Evolutionary conservation across 2,113 vertebrate species (phyloP).

Genomic region (Macaca nemestrina): DNA sequence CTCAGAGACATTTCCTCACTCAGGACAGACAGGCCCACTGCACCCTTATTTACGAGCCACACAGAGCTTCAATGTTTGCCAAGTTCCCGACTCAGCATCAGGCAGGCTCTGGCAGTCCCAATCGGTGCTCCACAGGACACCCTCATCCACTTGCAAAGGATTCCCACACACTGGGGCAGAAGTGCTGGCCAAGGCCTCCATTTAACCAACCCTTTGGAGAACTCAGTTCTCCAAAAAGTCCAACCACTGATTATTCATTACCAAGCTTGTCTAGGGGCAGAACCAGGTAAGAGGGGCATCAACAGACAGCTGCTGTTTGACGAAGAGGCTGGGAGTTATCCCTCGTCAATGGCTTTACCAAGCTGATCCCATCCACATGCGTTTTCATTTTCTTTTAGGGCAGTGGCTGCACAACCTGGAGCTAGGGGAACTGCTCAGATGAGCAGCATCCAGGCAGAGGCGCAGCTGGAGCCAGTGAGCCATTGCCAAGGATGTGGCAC

Average conservation of each 20-base stretch:
- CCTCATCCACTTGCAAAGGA: background rate
- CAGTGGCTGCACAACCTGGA: background rate
- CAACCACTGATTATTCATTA: no score
- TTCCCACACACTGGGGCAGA: background rate
- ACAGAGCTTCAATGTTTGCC: background rate
- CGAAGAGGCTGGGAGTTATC: background rate
- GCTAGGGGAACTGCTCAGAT: accelerated
- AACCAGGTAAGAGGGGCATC: background rate
- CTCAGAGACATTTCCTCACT: background rate
- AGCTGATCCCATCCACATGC: background rate
- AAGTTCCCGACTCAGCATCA: background rate
- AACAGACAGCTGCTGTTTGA: background rate
- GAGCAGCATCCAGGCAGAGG: background rate
- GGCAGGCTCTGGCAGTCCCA: background rate
- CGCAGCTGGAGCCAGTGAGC: background rate
- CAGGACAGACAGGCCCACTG: background rate
- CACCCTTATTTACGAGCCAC: background rate
- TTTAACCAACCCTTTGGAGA: background rate
- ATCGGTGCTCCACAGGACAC: background rate
- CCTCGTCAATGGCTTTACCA: background rate
- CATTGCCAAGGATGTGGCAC: background rate
- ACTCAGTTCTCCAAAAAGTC: background rate
- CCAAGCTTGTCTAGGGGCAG: background rate
- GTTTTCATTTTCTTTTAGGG: background rate
- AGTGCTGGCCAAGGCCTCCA: background rate